These are phyloP conservation scores for Zaprionus bogoriensis DNA, from an alignment of 2,888 invertebrate genomes.

Conservation along the genomic window DNA sequence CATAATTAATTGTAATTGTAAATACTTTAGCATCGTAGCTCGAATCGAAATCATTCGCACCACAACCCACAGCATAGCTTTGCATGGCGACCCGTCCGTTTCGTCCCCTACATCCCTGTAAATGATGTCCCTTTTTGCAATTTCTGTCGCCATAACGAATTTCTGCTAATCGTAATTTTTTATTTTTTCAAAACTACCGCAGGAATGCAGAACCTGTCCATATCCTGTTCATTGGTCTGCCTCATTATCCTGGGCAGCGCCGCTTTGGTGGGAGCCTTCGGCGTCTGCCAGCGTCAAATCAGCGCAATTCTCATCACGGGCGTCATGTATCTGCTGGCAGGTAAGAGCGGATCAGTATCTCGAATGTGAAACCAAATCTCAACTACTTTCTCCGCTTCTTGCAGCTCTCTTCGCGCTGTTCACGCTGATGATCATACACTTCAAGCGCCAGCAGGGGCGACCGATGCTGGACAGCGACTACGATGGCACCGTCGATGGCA, in stretches of 20 bases:
- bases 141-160: slow-evolving; percentile 9
- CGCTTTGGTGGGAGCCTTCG: slow-evolving; percentile 93
- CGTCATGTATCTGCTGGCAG: slow-evolving; percentile 96
- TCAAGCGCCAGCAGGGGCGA: slow-evolving; percentile 90
- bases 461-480: slow-evolving; percentile 85
- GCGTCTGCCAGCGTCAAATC: slow-evolving; percentile 94
- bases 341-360: slow-evolving; percentile 83
- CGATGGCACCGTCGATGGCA: slow-evolving; percentile 89
- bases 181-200: background rate
- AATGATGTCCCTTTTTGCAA: background rate
- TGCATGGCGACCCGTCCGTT: background rate
- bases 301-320: slow-evolving; percentile 96
- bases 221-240: slow-evolving; percentile 96
- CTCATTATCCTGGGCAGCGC: slow-evolving; percentile 94
- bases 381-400: slow-evolving; percentile 37
- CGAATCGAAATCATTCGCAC: background rate
- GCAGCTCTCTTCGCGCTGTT: slow-evolving; percentile 95
- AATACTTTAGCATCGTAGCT: no score
- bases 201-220: slow-evolving; percentile 97
- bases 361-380: no score
- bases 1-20: no score
- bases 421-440: slow-evolving; percentile 95
- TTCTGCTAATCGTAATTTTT: background rate
- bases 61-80: slow-evolving; percentile 15
- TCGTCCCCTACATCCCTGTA: slow-evolving; percentile 9